phyloP scores from a whole-genome alignment of 2,797 vertebrate species.

The Picus viridis region DNA sequence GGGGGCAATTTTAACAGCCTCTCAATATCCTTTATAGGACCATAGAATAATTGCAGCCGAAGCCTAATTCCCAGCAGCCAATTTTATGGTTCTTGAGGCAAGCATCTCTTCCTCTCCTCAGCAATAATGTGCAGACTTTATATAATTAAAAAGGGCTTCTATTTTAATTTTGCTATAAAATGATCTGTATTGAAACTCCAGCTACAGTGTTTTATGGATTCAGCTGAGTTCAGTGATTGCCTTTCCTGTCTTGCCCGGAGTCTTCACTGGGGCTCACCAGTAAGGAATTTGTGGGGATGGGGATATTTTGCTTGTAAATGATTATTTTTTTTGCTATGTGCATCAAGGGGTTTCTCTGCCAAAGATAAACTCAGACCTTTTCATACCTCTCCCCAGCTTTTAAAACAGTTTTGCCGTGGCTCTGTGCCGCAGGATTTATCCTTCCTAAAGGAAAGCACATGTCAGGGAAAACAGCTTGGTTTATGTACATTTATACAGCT shows the following conservation, averaged over 20 bases:
- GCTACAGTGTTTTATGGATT: conserved; percentile 10
- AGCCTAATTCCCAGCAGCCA: conserved; percentile 67
- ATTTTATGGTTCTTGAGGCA: conserved; percentile 67
- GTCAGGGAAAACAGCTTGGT: conserved; percentile 35
- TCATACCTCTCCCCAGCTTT: background rate
- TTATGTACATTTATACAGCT: conserved; percentile 43
- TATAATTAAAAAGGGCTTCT: conserved; percentile 72
- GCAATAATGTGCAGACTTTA: conserved; percentile 63
- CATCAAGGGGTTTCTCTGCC: conserved; percentile 12
- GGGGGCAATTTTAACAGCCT: conserved; percentile 58
- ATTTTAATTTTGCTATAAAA: conserved; percentile 70
- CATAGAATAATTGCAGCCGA: conserved; percentile 62
- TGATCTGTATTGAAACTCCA: conserved; percentile 48
- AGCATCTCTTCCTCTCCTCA: conserved; percentile 45
- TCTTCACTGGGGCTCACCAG: conserved; percentile 5
- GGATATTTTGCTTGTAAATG: conserved; percentile 36
- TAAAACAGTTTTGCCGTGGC: background rate
- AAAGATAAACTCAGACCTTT: conserved; percentile 15
- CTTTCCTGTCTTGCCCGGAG: background rate
- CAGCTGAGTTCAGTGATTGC: conserved; percentile 36
- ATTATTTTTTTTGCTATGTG: background rate
- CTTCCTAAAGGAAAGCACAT: conserved; percentile 38
- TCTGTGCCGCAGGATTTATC: conserved; percentile 13
- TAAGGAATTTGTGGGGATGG: conserved; percentile 30
- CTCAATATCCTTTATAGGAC: conserved; percentile 67